phyloP scores from a whole-genome alignment of 2,888 invertebrate species.

The Drosophila cognata region DNA sequence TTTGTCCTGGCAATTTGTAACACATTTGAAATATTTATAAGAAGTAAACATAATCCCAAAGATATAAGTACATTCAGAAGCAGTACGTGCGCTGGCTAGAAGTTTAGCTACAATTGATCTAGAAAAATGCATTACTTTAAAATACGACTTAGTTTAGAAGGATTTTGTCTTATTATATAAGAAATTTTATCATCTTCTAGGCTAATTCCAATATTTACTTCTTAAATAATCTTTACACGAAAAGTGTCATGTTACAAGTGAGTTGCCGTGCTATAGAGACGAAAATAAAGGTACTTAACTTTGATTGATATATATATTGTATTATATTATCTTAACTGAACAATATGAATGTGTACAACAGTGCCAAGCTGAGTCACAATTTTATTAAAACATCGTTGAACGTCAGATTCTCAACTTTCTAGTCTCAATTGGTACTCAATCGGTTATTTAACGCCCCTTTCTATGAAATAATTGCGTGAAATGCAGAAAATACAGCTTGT shows the following conservation, averaged over 20 bases:
- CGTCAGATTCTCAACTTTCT: neutral
- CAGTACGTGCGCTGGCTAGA: neutral
- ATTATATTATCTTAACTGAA: neutral
- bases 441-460: neutral
- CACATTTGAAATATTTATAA: conserved; percentile 46
- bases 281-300: neutral
- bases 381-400: neutral
- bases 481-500: neutral
- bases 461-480: conserved; percentile 8
- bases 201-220: neutral
- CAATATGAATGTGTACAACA: neutral
- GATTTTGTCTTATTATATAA: neutral
- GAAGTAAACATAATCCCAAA: neutral
- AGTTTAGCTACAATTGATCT: too few relatives aligned
- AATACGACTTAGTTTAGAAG: too few relatives aligned
- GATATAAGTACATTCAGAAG: neutral
- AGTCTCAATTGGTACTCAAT: conserved; percentile 9
- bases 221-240: neutral
- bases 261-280: neutral
- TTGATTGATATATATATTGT: neutral
- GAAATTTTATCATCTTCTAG: neutral
- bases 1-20: conserved; percentile 49
- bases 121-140: neutral
- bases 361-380: neutral
- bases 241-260: neutral